Evolutionary conservation across 2,888 invertebrate species (phyloP).

Genomic region (Drosophila buzzatii): DNA sequence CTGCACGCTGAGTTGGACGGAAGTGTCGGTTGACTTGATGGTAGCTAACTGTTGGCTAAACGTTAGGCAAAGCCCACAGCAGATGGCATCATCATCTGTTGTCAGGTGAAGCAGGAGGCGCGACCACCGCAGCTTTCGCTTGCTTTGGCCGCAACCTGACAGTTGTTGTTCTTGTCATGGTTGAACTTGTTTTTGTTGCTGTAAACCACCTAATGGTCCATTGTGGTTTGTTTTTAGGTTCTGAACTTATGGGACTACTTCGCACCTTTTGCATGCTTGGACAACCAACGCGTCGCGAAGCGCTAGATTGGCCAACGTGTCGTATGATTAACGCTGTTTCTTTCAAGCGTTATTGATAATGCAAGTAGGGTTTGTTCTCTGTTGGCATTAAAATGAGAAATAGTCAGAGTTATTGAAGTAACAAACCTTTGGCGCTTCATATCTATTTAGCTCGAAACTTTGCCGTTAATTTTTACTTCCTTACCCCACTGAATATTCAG

Average conservation of each 20-base stretch:
- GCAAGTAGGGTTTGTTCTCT: neutral
- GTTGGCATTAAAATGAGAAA: neutral
- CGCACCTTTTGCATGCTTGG: conserved; percentile 40
- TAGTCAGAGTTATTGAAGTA: neutral
- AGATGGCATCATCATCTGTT: conserved; percentile 27
- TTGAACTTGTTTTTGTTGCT: conserved; percentile 49
- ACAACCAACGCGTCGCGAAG: conserved; percentile 21
- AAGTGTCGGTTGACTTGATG: conserved; percentile 73
- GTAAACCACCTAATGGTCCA: conserved; percentile 60
- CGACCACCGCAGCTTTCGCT: conserved; percentile 10
- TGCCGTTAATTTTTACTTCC: neutral
- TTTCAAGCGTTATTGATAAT: neutral
- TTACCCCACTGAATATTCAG: conserved; percentile 7
- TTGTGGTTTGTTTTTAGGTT: conserved; percentile 61
- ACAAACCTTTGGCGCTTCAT: neutral
- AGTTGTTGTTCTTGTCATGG: conserved; percentile 50
- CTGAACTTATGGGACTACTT: conserved; percentile 29
- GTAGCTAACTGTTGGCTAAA: conserved; percentile 52
- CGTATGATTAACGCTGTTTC: conserved; percentile 54
- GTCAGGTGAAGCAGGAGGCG: conserved; percentile 11
- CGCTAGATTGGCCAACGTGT: conserved; percentile 50
- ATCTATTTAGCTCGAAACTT: neutral
- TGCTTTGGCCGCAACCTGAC: conserved; percentile 22
- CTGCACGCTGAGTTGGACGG: conserved; percentile 41
- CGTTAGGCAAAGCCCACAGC: conserved; percentile 23